A percentile compares a stretch with the other conserved stretches of the same genome.
These are phyloP conservation scores for Camptogramma bilineatum DNA, from an alignment of 2,888 invertebrate genomes.

Conservation along the genomic window DNA sequence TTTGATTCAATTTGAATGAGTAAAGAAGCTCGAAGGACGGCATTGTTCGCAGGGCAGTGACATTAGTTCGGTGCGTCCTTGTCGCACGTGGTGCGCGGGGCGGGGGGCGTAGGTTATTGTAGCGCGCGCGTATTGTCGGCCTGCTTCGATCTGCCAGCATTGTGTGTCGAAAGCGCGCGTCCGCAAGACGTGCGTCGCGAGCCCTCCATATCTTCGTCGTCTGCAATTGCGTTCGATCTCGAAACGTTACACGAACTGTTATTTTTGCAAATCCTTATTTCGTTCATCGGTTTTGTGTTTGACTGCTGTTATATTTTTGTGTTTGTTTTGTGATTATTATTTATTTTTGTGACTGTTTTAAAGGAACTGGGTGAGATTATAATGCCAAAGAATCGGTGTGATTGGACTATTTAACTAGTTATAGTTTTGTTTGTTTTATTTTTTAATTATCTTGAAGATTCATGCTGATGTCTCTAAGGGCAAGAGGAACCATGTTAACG, in stretches of 20 bases:
- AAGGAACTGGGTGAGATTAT: slow-evolving; percentile 57
- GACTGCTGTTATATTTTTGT: slow-evolving; percentile 61
- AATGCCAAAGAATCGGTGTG: slow-evolving; percentile 79
- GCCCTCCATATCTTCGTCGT: slow-evolving; percentile 50
- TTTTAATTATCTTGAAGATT: slow-evolving; percentile 55
- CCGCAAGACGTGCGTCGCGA: slow-evolving; percentile 68
- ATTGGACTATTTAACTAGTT: slow-evolving; percentile 70
- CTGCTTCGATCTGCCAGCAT: slow-evolving; percentile 84
- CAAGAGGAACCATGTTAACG: slow-evolving; percentile 81
- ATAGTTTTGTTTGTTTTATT: slow-evolving; percentile 54
- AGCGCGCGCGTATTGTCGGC: slow-evolving; percentile 84
- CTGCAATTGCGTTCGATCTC: slow-evolving; percentile 67
- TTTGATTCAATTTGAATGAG: slow-evolving; percentile 60
- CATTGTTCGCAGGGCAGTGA: slow-evolving; percentile 85
- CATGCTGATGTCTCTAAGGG: slow-evolving; percentile 75
- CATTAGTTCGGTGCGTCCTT: slow-evolving; percentile 84
- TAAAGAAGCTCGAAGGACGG: slow-evolving; percentile 67
- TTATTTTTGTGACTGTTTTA: slow-evolving; percentile 53
- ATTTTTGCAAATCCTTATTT: slow-evolving; percentile 56
- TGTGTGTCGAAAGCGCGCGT: slow-evolving; percentile 77
- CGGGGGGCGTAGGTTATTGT: slow-evolving; percentile 82
- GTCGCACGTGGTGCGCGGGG: slow-evolving; percentile 75
- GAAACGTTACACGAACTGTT: slow-evolving; percentile 60
- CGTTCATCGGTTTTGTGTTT: slow-evolving; percentile 59
- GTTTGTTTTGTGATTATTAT: slow-evolving; percentile 55